These are phyloP conservation scores for Actias luna DNA, from an alignment of 2,888 invertebrate genomes.

Conservation along the genomic window DNA sequence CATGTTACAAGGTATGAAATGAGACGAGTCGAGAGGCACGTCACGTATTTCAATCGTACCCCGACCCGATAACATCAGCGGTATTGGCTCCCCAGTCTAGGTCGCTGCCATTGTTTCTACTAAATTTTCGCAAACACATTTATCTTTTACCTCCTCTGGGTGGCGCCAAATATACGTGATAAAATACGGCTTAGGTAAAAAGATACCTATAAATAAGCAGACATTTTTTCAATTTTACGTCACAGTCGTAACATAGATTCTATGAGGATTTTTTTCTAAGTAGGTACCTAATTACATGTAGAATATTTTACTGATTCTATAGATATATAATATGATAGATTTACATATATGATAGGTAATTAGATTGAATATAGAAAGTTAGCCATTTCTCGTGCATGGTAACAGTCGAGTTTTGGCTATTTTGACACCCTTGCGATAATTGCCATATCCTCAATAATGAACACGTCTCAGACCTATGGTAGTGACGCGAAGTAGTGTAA, in stretches of 20 bases:
- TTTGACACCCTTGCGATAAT: too few relatives aligned
- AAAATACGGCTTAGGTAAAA: conserved; percentile 16
- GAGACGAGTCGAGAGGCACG: conserved; percentile 47
- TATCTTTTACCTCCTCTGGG: conserved; percentile 2
- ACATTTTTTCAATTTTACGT: neutral
- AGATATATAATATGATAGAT: too few relatives aligned
- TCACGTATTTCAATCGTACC: conserved; percentile 73
- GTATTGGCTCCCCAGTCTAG: conserved; percentile 39
- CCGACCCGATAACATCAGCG: conserved; percentile 51
- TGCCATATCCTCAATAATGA: too few relatives aligned
- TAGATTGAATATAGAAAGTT: too few relatives aligned
- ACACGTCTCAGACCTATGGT: too few relatives aligned
- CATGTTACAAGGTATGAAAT: conserved; percentile 30
- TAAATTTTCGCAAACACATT: conserved; percentile 22
- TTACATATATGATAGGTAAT: too few relatives aligned
- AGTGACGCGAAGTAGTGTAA: too few relatives aligned
- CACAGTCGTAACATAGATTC: neutral
- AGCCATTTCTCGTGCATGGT: too few relatives aligned
- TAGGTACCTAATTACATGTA: too few relatives aligned
- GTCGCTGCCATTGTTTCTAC: conserved; percentile 3
- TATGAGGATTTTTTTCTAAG: too few relatives aligned
- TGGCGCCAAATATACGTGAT: conserved; percentile 2
- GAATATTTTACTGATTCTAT: too few relatives aligned
- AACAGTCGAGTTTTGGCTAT: too few relatives aligned
- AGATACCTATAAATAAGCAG: conserved; percentile 4